Conservation (phyloP, 2,797 vertebrate species). For the Parauchenoglanis punctatus region DNA sequence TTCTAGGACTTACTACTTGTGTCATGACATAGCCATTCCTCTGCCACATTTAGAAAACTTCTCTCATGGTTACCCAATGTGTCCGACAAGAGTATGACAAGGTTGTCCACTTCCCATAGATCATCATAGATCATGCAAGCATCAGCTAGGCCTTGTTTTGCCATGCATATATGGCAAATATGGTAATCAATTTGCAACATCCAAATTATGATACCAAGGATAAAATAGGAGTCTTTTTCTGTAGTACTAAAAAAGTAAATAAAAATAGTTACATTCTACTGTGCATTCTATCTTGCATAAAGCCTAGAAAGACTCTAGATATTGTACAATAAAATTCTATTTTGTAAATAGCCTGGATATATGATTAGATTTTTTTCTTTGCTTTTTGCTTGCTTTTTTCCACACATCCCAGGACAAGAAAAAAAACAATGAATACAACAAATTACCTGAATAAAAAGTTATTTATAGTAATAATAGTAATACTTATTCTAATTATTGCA, state of each 20-base stretch:
- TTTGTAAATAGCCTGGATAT: background rate
- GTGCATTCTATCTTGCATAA: background rate
- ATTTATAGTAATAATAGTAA: background rate
- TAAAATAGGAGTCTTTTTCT: background rate
- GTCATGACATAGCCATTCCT: slow-evolving; percentile 80
- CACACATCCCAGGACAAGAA: background rate
- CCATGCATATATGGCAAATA: slow-evolving; percentile 13
- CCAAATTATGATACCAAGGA: background rate
- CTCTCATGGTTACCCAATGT: slow-evolving; percentile 79
- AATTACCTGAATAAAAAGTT: background rate
- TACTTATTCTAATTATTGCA: background rate
- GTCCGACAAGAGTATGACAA: slow-evolving; percentile 76
- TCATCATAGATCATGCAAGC: slow-evolving; percentile 68
- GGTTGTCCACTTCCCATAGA: slow-evolving; percentile 69
- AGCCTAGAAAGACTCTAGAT: background rate
- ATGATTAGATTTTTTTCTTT: background rate
- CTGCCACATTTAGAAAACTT: slow-evolving; percentile 79
- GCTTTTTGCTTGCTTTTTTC: background rate
- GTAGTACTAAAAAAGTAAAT: background rate
- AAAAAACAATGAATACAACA: background rate
- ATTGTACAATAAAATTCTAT: background rate
- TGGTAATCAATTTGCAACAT: slow-evolving; percentile 8
- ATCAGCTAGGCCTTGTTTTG: slow-evolving; percentile 52
- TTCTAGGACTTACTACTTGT: slow-evolving; percentile 70
- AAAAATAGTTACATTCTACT: background rate